These are phyloP conservation scores for Baccha elongata DNA, from an alignment of 2,888 invertebrate species.

Conservation along the genomic window DNA sequence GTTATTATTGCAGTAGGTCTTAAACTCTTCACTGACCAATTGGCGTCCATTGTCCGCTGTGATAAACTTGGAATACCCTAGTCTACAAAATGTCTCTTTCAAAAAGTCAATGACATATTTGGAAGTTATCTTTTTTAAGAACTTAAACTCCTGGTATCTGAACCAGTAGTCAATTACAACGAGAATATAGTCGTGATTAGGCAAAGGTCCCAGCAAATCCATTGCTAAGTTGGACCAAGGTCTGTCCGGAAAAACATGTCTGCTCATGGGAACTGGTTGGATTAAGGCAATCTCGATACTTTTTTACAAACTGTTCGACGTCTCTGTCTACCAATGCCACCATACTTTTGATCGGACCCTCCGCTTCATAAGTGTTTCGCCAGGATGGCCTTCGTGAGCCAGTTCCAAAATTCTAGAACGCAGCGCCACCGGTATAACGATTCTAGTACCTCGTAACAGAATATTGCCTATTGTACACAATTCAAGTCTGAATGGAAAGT, in stretches of 20 bases:
- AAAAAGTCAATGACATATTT: conserved; percentile 51
- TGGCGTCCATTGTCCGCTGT: conserved; percentile 68
- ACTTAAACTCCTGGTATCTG: conserved; percentile 45
- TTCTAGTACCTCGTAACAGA: conserved; percentile 50
- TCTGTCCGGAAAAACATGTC: conserved; percentile 52
- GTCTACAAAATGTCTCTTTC: conserved; percentile 69
- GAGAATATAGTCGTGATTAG: conserved; percentile 40
- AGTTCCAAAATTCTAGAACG: conserved; percentile 19
- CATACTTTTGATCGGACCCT: conserved; percentile 65
- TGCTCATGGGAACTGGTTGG: conserved; percentile 67
- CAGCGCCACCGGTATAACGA: conserved; percentile 6
- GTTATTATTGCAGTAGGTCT: conserved; percentile 40
- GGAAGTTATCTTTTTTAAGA: conserved; percentile 41
- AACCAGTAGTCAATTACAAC: conserved; percentile 53
- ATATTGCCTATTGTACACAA: conserved; percentile 59
- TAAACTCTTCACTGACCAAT: conserved; percentile 36
- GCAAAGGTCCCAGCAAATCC: conserved; percentile 42
- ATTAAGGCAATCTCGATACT: conserved; percentile 61
- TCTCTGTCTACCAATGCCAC: conserved; percentile 70
- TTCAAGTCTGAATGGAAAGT: conserved; percentile 61
- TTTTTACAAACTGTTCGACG: conserved; percentile 67
- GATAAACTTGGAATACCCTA: conserved; percentile 53
- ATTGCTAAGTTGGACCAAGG: conserved; percentile 39
- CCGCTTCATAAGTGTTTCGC: conserved; percentile 37
- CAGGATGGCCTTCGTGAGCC: conserved; percentile 37